These are phyloP conservation scores for Diplodus puntazzo DNA, from an alignment of 2,797 vertebrate genomes.

Conservation along the genomic window DNA sequence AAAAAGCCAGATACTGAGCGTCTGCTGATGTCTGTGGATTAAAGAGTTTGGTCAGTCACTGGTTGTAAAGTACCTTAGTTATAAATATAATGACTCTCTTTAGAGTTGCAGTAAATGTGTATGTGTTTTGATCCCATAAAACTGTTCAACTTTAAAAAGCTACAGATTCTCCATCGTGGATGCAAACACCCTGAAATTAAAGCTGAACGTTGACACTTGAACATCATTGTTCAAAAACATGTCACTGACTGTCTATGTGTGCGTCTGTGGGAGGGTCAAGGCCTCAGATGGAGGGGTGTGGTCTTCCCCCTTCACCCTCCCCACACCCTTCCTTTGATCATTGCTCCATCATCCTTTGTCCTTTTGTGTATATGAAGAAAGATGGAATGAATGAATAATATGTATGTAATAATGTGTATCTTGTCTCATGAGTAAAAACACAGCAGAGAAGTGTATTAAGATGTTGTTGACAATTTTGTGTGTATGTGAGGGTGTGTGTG, in stretches of 20 bases:
- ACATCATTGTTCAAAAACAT: background rate
- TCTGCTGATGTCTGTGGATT: background rate
- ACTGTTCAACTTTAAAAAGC: background rate
- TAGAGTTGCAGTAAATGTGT: background rate
- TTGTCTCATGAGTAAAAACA: slow-evolving; percentile 13
- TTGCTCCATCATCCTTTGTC: slow-evolving; percentile 58
- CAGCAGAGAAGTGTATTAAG: slow-evolving; percentile 20
- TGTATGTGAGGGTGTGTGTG: background rate
- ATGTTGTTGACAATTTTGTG: slow-evolving; percentile 21
- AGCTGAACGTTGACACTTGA: background rate
- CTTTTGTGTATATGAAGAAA: slow-evolving; percentile 24
- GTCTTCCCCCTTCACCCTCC: slow-evolving; percentile 18
- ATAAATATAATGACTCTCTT: background rate
- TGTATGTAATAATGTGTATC: background rate
- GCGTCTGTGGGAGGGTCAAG: slow-evolving; percentile 32
- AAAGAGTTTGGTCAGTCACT: background rate
- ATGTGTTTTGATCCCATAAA: background rate
- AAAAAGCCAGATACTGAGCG: background rate
- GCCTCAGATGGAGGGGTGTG: slow-evolving; percentile 73
- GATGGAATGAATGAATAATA: background rate
- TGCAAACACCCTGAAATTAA: background rate
- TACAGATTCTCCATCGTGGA: background rate
- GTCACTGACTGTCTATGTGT: slow-evolving; percentile 9
- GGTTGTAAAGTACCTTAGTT: background rate
- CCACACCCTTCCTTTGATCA: slow-evolving; percentile 29